Evolutionary conservation across 2,797 vertebrate species (phyloP), one percentile per base, ranked within the genome.

Genomic region (Micropoecilia bifurca): DNA sequence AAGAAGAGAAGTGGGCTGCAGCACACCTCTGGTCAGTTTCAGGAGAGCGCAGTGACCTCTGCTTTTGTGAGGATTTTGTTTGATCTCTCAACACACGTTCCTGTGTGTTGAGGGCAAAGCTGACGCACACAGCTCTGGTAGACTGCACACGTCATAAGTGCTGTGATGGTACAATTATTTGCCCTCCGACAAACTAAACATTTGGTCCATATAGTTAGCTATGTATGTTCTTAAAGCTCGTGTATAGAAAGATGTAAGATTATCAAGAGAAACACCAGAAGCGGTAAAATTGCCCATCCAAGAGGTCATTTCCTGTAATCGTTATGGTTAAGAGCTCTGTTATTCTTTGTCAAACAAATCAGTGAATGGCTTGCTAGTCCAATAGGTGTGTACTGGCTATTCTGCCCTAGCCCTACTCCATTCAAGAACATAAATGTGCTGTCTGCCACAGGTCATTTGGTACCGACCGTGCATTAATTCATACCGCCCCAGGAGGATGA

Each of bases 221-320:
- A 48, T 81, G 81, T 57, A 75, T 84, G 41, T 86, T 87, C 87
- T 57, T 68, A 87, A 92, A 83, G 74, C 73, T 39, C 82, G 66
- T 4, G 57, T 25, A 85, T 83, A 83, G 88, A 89, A 92, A 92
- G 85, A 88, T 30, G 75, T 55, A 82, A 84, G 75, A 81, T 73
- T 84, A 78, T 83, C 33, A 36, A 83, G 80, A 53, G 25, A 85
- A 81, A 78, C 81, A 73, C 81, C 80, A 57, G 63, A 68, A 89
- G 86, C 80, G 83, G 76, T 89, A 91, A 92, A 75, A 92, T 71
- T 80, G 82, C 82, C 81, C 71, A 79, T 68, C 76, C 88, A 87
- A 93, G 90, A 91, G 92, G 89, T 80, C 82, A 89, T 94, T 94
- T 95, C 92, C 94, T 91, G 89, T 82, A 84, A 83, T 78, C 81